Conservation (phyloP, 2,113 vertebrate genomes). For the Lophura nycthemera region DNA sequence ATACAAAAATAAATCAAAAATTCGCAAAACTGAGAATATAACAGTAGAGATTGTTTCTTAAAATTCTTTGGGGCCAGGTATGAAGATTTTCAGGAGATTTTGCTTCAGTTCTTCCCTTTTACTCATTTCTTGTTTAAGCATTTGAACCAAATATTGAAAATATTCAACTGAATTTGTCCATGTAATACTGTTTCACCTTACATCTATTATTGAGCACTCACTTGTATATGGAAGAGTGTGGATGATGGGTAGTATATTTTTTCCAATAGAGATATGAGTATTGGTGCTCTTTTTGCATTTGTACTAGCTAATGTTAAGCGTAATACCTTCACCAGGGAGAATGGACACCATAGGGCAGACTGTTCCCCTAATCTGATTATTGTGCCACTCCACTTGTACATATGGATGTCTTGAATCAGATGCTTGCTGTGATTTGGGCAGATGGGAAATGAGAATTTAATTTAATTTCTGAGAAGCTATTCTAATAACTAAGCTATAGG, state of each 20-base stretch:
- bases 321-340: not conserved
- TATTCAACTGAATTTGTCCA: not conserved
- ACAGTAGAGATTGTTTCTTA: not conserved
- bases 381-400: not conserved
- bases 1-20: not conserved
- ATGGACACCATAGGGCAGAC: not conserved
- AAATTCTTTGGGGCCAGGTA: not conserved
- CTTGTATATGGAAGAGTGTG: not conserved
- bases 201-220: not conserved
- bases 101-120: not conserved
- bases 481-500: not conserved
- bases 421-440: not conserved
- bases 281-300: not conserved
- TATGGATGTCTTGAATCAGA: not conserved
- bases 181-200: not conserved
- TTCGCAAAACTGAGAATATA: not conserved
- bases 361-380: not conserved
- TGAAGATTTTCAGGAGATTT: not conserved
- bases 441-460: not conserved
- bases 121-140: not conserved
- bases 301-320: not conserved
- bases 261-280: not conserved
- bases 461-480: not conserved
- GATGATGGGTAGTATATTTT: not conserved
- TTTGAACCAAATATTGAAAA: not conserved